phyloP scores from a whole-genome alignment of 2,113 vertebrate species.

The Chascanopsetta lugubris region DNA sequence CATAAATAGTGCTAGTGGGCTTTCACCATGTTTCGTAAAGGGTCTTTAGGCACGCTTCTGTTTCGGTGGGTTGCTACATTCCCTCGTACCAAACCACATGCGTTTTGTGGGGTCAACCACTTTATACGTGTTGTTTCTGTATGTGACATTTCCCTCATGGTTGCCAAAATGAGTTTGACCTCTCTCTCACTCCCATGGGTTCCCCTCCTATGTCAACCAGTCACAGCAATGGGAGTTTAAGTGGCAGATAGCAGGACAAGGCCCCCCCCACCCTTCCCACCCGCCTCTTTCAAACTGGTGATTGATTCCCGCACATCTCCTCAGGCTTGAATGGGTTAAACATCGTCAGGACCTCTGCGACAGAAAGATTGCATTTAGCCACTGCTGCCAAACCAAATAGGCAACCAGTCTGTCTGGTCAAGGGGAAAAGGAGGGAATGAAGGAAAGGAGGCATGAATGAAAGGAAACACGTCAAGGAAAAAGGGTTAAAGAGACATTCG shows the following conservation, averaged over 20 bases:
- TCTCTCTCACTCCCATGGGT: slow-evolving; percentile 36
- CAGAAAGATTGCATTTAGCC: slow-evolving; percentile 74
- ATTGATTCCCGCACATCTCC: slow-evolving; percentile 63
- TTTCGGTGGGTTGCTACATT: background rate
- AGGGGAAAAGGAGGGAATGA: slow-evolving; percentile 9
- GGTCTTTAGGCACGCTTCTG: background rate
- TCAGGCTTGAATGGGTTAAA: slow-evolving; percentile 72
- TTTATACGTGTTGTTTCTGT: slow-evolving; percentile 35
- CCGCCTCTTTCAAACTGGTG: slow-evolving; percentile 21
- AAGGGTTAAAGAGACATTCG: slow-evolving; percentile 10
- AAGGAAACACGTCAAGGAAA: background rate
- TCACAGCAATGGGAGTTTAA: slow-evolving; percentile 42
- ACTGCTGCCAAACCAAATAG: slow-evolving; percentile 73
- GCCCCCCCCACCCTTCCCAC: slow-evolving; percentile 31
- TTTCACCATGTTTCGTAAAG: background rate
- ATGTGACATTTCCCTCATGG: slow-evolving; percentile 39
- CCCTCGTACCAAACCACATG: slow-evolving; percentile 10
- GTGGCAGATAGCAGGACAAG: slow-evolving; percentile 40
- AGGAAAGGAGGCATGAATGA: slow-evolving; percentile 1
- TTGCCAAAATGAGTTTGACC: slow-evolving; percentile 65
- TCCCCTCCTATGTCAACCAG: slow-evolving; percentile 48
- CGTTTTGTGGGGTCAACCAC: slow-evolving; percentile 34
- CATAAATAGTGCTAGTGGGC: background rate
- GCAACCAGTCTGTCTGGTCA: slow-evolving; percentile 69
- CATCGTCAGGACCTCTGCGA: slow-evolving; percentile 57